A percentile compares a stretch with the other conserved stretches of the same genome.
Evolutionary conservation across 2,888 invertebrate species (phyloP).

Genomic region (Drosophila hawaiiensis): DNA sequence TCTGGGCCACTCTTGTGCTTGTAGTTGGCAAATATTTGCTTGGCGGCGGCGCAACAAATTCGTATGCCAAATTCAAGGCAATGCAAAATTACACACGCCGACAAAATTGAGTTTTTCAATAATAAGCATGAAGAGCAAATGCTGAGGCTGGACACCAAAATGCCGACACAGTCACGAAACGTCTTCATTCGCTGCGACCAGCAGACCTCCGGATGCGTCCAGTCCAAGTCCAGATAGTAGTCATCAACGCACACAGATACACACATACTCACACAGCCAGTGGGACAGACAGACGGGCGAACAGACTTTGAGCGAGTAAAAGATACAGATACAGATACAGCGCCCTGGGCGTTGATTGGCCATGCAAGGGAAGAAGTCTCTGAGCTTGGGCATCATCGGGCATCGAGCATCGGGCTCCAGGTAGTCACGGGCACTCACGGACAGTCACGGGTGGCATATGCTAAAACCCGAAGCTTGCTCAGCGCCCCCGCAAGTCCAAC

Average conservation of each 20-base stretch:
- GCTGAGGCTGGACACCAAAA: slow-evolving; percentile 51
- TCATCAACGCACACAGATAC: slow-evolving; percentile 58
- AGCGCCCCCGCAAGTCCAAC: slow-evolving; percentile 54
- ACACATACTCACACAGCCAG: slow-evolving; percentile 23
- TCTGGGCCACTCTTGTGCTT: slow-evolving; percentile 13
- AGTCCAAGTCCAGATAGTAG: slow-evolving; percentile 63
- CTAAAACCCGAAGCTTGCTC: slow-evolving; percentile 51
- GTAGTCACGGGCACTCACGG: slow-evolving; percentile 69
- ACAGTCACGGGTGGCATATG: slow-evolving; percentile 81
- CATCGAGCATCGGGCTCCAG: slow-evolving; percentile 42
- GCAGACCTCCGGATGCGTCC: slow-evolving; percentile 77
- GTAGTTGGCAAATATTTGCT: slow-evolving; percentile 65
- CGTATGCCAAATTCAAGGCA: slow-evolving; percentile 80
- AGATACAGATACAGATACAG: slow-evolving; percentile 53
- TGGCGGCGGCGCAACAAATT: slow-evolving; percentile 75
- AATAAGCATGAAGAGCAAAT: slow-evolving; percentile 78
- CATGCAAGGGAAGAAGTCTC: slow-evolving; percentile 64
- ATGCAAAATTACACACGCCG: slow-evolving; percentile 78
- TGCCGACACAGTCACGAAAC: slow-evolving; percentile 84
- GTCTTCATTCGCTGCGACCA: slow-evolving; percentile 83
- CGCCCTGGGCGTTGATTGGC: slow-evolving; percentile 80
- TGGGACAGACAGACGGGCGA: slow-evolving; percentile 22
- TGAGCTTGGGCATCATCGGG: slow-evolving; percentile 16
- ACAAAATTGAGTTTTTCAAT: slow-evolving; percentile 80
- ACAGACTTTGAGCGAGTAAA: slow-evolving; percentile 27